Base-by-base conservation (phyloP, 2,797 vertebrate genomes). In the Vultur gryphus region DNA sequence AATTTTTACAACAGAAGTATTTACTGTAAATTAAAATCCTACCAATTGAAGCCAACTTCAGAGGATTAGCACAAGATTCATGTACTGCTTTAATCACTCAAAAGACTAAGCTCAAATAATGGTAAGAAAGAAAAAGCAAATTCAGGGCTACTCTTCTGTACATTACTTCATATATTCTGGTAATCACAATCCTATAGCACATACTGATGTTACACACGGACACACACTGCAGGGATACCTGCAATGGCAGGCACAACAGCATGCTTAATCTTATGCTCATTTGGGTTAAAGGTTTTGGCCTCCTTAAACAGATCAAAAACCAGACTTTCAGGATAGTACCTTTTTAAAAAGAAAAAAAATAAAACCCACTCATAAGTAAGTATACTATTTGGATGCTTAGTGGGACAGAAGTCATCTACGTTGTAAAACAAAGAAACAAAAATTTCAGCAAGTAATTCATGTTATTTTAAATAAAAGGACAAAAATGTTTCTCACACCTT, bases 21-120 rank as follows among this genome's bases (percentile, higher is more conserved):
- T 95, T 94, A 78, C 61, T 55, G 64, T 52, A 76, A 94, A 95
- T 94, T 81, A 87, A 92, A 96, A 76, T 72, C 72, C 70, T 54
- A 72, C 82, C 92, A 82, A 10, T 8, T 64, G 57, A 58, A 94
- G 35, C 59, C 76, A 92, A 6, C 33, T 48, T 73, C 8, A 90
- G 72, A 89, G 58, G 81, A 93, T 91, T 84, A 94, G 54, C 70
- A 61, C 64, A 29, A 91, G 82, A 71, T 55, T 67, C 72, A 75
- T 9, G 76, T 35, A 28, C 77, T 87, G 82, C 73, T 86, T 94
- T 84, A 84, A 87, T 86, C 65, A 71, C 84, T 86, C 69, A 59
- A 72, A 95, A 84, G 59, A 77, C 20, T 43, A 54, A 79, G 48
- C 44, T 84, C 57, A 80, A 83, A 75, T 59, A 88, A 83, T 3